These are phyloP conservation scores for Tribolium castaneum DNA, from an alignment of 1,140 invertebrate genomes.

Conservation along the genomic window DNA sequence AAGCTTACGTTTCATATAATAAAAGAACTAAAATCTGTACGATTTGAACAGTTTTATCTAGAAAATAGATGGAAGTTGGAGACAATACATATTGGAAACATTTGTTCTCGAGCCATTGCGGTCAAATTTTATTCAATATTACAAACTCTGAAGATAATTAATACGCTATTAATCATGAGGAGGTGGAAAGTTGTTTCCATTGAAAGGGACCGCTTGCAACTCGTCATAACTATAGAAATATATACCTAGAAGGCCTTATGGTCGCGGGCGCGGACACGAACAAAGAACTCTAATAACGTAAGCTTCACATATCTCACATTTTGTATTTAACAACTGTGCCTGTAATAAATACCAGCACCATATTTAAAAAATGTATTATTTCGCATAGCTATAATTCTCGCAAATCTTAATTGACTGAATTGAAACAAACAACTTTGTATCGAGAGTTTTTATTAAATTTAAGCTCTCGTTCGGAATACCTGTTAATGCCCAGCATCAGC, in stretches of 20 bases:
- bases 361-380: constrained; percentile 18
- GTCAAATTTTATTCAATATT: constrained; percentile 35
- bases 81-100: constrained; percentile 18
- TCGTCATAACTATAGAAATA: constrained; percentile 33
- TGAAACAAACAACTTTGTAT: constrained; percentile 18
- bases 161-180: constrained; percentile 28
- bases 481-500: constrained; percentile 7
- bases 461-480: background rate
- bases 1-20: constrained; percentile 18
- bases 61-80: background rate
- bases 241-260: constrained; percentile 16
- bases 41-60: constrained; percentile 9
- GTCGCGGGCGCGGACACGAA: constrained; percentile 17
- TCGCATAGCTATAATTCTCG: background rate
- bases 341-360: constrained; percentile 14
- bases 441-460: background rate
- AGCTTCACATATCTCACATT: constrained; percentile 35
- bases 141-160: constrained; percentile 32
- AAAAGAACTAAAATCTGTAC: constrained; percentile 4
- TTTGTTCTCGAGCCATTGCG: constrained; percentile 19
- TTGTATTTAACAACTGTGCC: constrained; percentile 29
- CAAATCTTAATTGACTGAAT: constrained; percentile 16
- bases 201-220: constrained; percentile 31
- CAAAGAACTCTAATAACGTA: constrained; percentile 33
- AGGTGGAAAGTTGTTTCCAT: constrained; percentile 34